Conservation (phyloP, 2,888 invertebrate genomes). For the Ichneumon xanthorius region DNA sequence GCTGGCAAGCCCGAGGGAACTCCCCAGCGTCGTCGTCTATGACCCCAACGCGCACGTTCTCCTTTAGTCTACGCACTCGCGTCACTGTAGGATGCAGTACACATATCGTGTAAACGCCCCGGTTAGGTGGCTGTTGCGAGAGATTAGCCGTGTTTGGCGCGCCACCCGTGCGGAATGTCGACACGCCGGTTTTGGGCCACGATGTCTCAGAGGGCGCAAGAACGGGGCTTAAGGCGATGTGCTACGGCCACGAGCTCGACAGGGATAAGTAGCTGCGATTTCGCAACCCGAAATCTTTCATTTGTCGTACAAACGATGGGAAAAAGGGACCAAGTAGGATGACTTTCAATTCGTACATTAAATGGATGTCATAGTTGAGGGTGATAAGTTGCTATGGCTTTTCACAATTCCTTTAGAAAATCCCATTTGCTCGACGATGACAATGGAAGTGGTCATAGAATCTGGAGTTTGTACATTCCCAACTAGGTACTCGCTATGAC, state of each 20-base stretch:
- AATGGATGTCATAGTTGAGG: neutral
- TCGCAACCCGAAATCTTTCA: neutral
- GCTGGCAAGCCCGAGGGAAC: conserved; percentile 37
- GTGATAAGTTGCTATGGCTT: neutral
- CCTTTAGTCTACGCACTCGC: conserved; percentile 40
- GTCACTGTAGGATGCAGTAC: conserved; percentile 23
- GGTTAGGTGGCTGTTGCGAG: conserved; percentile 51
- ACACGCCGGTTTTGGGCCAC: conserved; percentile 45
- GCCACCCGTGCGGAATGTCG: conserved; percentile 54
- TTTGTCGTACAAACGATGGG: no score
- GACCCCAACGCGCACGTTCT: conserved; percentile 39
- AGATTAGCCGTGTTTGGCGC: conserved; percentile 62
- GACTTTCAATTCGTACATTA: neutral
- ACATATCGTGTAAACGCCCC: conserved; percentile 55
- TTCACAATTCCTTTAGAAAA: neutral
- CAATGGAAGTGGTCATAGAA: neutral
- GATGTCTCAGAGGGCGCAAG: conserved; percentile 36
- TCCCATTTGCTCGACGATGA: neutral
- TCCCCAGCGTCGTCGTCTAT: conserved; percentile 31
- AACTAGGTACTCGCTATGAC: neutral
- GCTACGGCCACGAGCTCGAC: neutral
- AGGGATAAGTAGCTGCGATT: neutral
- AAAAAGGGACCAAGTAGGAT: no score
- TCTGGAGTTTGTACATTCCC: neutral
- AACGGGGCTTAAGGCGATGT: conserved; percentile 10